A percentile compares a stretch with the other conserved stretches of the same genome.
phyloP scores from a whole-genome alignment of 1,140 invertebrate species.

The Drosophila obscura region DNA sequence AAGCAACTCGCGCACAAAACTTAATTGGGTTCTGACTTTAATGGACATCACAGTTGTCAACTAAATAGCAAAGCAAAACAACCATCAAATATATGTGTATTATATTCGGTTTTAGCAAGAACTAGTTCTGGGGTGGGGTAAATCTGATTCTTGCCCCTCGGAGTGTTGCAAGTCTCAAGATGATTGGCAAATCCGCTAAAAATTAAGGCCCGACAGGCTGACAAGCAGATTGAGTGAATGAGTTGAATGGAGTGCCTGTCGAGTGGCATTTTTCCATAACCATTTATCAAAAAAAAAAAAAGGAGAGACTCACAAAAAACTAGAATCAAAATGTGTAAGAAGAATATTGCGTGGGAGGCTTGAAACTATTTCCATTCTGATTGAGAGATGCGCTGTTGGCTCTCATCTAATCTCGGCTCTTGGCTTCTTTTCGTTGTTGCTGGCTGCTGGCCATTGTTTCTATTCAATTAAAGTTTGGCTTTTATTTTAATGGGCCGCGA shows the following conservation, averaged over 20 bases:
- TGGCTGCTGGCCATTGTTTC: constrained; percentile 24
- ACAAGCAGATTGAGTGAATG: constrained; percentile 45
- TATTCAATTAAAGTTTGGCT: constrained; percentile 47
- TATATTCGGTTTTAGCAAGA: constrained; percentile 21
- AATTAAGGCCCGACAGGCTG: constrained; percentile 51
- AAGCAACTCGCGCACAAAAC: constrained; percentile 26
- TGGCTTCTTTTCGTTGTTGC: constrained; percentile 20
- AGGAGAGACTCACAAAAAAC: constrained; percentile 2
- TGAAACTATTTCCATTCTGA: constrained; percentile 53
- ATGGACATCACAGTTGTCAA: constrained; percentile 57
- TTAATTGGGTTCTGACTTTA: constrained; percentile 72
- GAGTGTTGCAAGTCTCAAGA: constrained; percentile 14
- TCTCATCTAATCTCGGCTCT: constrained; percentile 17
- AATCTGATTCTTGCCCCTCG: constrained; percentile 31
- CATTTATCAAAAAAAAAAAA: constrained; percentile 37
- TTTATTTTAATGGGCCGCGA: constrained; percentile 35
- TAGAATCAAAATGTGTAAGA: constrained; percentile 33
- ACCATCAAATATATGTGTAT: constrained; percentile 23
- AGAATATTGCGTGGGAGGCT: constrained; percentile 52
- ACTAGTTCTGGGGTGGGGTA: constrained; percentile 29
- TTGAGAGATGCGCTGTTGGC: constrained; percentile 43
- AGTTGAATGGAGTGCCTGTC: constrained; percentile 24
- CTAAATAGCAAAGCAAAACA: constrained; percentile 25
- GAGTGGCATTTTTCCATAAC: constrained; percentile 59
- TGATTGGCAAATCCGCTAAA: constrained; percentile 51